Percentiles rank a stretch among this genome's conserved stretches.
These are phyloP conservation scores for Erynnis tages DNA, from an alignment of 2,888 invertebrate genomes.

Conservation along the genomic window DNA sequence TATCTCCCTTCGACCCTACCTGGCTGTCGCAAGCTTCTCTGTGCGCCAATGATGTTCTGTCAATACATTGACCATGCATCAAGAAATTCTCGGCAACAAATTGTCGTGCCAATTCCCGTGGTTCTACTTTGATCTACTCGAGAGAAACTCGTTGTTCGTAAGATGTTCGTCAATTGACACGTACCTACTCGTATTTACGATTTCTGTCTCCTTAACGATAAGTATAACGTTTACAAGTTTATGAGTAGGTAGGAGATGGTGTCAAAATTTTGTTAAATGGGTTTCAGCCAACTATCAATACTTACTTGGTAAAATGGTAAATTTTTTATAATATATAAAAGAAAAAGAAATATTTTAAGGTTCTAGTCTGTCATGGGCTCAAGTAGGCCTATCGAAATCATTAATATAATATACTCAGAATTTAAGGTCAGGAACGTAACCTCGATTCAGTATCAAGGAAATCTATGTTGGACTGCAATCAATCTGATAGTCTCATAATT, in stretches of 20 bases:
- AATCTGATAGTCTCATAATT: neutral
- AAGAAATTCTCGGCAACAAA: conserved; percentile 62
- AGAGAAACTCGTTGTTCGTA: conserved; percentile 32
- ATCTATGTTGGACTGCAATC: neutral
- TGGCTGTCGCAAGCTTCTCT: conserved; percentile 65
- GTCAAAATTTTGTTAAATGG: no score
- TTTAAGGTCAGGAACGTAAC: neutral
- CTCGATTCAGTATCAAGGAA: neutral
- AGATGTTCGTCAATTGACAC: conserved; percentile 36
- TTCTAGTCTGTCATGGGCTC: no score
- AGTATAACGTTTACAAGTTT: no score
- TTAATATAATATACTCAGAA: no score
- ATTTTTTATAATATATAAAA: no score
- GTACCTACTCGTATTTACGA: no score
- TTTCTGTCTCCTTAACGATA: conserved; percentile 21
- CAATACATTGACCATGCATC: conserved; percentile 72
- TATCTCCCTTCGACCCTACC: conserved; percentile 75
- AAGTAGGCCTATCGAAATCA: no score
- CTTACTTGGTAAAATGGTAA: no score
- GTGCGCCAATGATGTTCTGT: conserved; percentile 76
- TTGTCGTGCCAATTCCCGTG: conserved; percentile 63
- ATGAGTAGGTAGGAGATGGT: no score
- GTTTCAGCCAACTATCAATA: no score
- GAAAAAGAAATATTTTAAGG: no score
- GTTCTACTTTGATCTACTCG: conserved; percentile 37